A percentile compares a stretch with the other conserved stretches of the same genome.
Conservation (phyloP, 2,888 invertebrate species). For the Ophion slaviceki region DNA sequence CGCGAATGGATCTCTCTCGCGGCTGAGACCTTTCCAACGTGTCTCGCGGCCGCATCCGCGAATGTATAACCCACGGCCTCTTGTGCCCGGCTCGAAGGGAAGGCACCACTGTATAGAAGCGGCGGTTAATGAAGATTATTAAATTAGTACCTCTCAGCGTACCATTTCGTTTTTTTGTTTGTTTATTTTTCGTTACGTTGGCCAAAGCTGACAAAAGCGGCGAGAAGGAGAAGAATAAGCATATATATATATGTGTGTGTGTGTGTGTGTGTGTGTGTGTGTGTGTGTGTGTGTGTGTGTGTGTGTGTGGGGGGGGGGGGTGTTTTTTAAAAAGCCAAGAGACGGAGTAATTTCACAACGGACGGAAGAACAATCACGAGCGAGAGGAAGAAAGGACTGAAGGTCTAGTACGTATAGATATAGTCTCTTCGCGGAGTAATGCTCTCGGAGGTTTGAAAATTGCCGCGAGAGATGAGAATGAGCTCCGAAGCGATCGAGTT, state of each 20-base stretch:
- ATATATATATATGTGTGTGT: too few species aligned
- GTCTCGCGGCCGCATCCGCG: constrained; percentile 61
- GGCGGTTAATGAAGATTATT: constrained; percentile 79
- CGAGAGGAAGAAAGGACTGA: constrained; percentile 5
- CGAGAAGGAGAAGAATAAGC: neutral
- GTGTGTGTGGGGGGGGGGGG: too few species aligned
- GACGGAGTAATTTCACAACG: constrained; percentile 35
- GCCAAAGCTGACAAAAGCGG: constrained; percentile 41
- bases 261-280: too few species aligned
- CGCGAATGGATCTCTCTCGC: constrained; percentile 42
- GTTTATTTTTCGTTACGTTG: constrained; percentile 32
- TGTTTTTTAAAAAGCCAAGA: neutral
- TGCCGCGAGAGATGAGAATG: constrained; percentile 27
- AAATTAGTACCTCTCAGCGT: constrained; percentile 79
- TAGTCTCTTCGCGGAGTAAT: constrained; percentile 15
- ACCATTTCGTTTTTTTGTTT: constrained; percentile 33
- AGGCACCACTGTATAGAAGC: constrained; percentile 52
- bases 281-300: too few species aligned
- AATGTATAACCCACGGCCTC: constrained; percentile 40
- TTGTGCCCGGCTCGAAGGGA: neutral
- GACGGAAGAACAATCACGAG: constrained; percentile 40
- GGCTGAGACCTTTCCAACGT: constrained; percentile 60
- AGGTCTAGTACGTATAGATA: constrained; percentile 9
- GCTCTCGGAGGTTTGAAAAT: constrained; percentile 18
- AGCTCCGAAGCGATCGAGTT: constrained; percentile 33